phyloP scores from a whole-genome alignment of 2,888 invertebrate genomes.

The Rhorus exstirpatorius region DNA sequence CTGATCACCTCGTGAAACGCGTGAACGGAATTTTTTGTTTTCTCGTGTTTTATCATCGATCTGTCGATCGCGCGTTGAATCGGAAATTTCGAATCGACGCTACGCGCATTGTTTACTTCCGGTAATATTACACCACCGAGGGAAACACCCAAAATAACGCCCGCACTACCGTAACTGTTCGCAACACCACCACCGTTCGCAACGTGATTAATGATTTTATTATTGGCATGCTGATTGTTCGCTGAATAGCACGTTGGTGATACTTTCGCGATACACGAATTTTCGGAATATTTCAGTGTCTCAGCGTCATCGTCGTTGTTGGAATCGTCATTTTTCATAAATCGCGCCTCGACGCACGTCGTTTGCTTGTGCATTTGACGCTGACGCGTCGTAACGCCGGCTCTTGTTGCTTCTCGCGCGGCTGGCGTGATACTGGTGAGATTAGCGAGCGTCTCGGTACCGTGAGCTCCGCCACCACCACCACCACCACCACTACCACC shows the following conservation, averaged over 20 bases:
- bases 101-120: slow-evolving; percentile 66
- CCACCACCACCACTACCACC: slow-evolving; percentile 77
- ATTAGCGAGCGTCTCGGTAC: slow-evolving; percentile 83
- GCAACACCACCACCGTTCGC: slow-evolving; percentile 58
- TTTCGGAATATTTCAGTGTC: slow-evolving; percentile 71
- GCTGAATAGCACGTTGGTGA: slow-evolving; percentile 50
- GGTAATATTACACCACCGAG: slow-evolving; percentile 66
- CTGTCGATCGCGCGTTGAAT: slow-evolving; percentile 79
- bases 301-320: slow-evolving; percentile 67
- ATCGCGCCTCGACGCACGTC: slow-evolving; percentile 67
- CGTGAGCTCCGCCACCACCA: slow-evolving; percentile 77
- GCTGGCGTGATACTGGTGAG: slow-evolving; percentile 84
- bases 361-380: slow-evolving; percentile 76
- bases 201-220: slow-evolving; percentile 24
- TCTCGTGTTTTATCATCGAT: slow-evolving; percentile 79
- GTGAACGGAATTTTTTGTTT: slow-evolving; percentile 70
- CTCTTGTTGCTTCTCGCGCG: slow-evolving; percentile 84
- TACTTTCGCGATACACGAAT: slow-evolving; percentile 53
- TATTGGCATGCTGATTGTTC: slow-evolving; percentile 29
- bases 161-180: slow-evolving; percentile 67
- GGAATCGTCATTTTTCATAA: slow-evolving; percentile 60
- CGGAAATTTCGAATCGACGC: slow-evolving; percentile 75
- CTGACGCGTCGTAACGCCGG: slow-evolving; percentile 75
- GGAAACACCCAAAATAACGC: slow-evolving; percentile 70
- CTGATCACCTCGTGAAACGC: slow-evolving; percentile 61